Conservation (phyloP, 2,113 vertebrate species). For the Halichoerus grypus region DNA sequence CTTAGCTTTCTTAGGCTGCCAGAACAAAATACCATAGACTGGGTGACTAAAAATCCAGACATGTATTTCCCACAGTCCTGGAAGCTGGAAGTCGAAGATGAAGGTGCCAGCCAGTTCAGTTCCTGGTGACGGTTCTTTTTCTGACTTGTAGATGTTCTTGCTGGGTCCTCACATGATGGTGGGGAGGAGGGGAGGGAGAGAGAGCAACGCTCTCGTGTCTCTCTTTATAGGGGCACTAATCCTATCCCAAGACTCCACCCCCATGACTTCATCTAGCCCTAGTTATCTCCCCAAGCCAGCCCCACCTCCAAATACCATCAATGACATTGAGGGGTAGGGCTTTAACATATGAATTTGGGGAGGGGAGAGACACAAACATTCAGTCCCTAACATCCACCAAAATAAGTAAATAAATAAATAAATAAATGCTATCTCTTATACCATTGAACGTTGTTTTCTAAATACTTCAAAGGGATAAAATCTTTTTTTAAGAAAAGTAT, state of each 20-base stretch:
- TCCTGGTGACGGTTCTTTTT: background rate
- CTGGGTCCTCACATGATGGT: background rate
- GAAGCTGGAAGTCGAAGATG: background rate
- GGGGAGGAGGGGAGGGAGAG: background rate
- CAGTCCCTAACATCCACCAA: background rate
- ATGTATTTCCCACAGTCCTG: background rate
- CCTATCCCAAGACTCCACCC: accelerated
- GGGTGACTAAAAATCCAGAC: background rate
- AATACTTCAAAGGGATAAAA: background rate
- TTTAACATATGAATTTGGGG: background rate
- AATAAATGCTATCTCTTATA: background rate
- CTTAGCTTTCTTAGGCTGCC: background rate
- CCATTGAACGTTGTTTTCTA: background rate
- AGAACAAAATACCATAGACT: background rate
- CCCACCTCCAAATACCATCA: background rate
- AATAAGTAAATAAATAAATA: background rate
- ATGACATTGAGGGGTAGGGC: background rate
- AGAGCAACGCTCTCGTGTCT: background rate
- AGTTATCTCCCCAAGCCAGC: background rate
- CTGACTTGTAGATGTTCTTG: background rate
- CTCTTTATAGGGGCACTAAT: background rate
- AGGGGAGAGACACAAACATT: background rate
- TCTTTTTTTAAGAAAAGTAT: background rate
- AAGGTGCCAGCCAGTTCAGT: background rate
- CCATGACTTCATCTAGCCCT: background rate